A percentile compares a stretch with the other conserved stretches of the same genome.
Conservation (phyloP, 2,113 vertebrate genomes). For the Gambusia affinis region DNA sequence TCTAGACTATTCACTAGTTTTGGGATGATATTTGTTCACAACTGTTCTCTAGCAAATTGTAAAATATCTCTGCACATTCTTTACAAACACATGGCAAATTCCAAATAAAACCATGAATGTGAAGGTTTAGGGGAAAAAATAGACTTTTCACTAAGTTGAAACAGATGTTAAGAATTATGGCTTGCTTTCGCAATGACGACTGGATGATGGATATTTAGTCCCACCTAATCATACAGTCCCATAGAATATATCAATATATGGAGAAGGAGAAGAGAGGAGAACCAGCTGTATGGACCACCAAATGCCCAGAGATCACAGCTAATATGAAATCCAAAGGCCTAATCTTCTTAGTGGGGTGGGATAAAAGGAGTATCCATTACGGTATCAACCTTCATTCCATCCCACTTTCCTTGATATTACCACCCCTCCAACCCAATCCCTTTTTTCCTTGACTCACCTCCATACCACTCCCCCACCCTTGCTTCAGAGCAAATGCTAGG, state of each 20-base stretch:
- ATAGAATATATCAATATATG: constrained; percentile 79
- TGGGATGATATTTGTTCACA: too few relatives aligned
- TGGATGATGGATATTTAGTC: background rate
- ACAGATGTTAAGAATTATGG: constrained; percentile 62
- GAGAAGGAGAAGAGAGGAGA: constrained; percentile 6
- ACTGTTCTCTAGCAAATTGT: background rate
- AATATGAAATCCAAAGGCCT: constrained; percentile 97
- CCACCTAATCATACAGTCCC: constrained; percentile 83
- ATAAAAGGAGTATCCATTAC: constrained; percentile 99
- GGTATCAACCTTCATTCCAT: constrained; percentile 94
- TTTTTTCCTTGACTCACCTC: constrained; percentile 23
- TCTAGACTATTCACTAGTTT: too few relatives aligned
- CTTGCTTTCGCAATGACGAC: background rate
- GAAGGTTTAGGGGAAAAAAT: constrained; percentile 30
- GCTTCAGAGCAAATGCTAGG: constrained; percentile 86
- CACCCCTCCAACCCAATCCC: constrained; percentile 57
- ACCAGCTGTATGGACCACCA: constrained; percentile 84
- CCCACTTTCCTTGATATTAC: constrained; percentile 64
- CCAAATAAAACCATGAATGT: constrained; percentile 38
- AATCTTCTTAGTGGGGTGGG: constrained; percentile 98
- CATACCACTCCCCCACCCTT: constrained; percentile 29
- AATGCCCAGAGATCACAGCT: constrained; percentile 92
- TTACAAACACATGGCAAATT: constrained; percentile 39
- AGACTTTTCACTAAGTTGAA: constrained; percentile 47
- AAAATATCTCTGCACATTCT: constrained; percentile 45